Base-by-base conservation (phyloP, 2,888 invertebrate species). In the Opisthograptis luteolata region DNA sequence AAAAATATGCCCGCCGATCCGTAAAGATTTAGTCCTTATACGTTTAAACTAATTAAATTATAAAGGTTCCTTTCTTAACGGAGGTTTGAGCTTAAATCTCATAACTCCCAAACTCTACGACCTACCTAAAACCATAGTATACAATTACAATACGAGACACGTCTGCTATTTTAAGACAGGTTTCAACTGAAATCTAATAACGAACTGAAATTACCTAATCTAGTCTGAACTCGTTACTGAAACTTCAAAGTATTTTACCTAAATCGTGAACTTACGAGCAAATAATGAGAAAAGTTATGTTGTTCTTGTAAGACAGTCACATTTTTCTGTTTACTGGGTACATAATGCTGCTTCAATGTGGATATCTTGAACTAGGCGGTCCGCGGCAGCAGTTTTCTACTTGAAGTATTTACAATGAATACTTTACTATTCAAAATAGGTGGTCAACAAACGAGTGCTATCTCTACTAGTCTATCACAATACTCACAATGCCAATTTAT, bases 241-340 rank as follows among this genome's bases (percentile, higher is more conserved):
- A 59, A 62, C 52, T 61, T 28, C 56, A 42, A 30, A 51, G 50
- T n/a, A n/a, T n/a, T n/a, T 8, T 49, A 53, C 51, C 55, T 46
- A 59, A 61, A 50, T 46, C 46, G 48, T 56, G 40, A 50, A 45
- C 48, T 54, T 44, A 22, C 34, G 48, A 53, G 50, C 50, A 49
- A 52, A 53, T 57, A 59, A 62, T 49, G 45, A 57, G 55, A 55
- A 62, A 57, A 59, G 48, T 59, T 55, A 43, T 53, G 53, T 59
- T 53, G 53, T 59, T 55, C 35, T 59, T 57, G 49, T 59, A 55
- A 55, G 52, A 48, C 52, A 56, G 49, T 51, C 41, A 37, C 17
- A 53, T 39, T 48, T 55, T 59, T 49, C 41, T 52, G 13, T 40
- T 54, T 25, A 35, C 2, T 22, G n/a, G 20, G 20, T 20, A 1